Evolutionary conservation across 1,140 invertebrate species (phyloP).

Genomic region (Apis florea): DNA sequence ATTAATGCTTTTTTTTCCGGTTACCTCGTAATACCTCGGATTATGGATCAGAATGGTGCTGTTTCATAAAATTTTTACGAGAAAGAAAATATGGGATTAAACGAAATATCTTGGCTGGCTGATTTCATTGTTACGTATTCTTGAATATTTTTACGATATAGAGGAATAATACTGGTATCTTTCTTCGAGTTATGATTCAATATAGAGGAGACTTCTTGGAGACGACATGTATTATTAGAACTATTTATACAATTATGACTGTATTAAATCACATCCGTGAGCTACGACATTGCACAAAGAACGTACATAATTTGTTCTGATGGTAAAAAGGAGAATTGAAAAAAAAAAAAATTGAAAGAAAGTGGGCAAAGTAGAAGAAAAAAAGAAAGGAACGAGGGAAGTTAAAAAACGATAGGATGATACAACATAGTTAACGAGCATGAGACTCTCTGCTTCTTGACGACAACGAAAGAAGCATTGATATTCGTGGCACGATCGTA

Average conservation of each 20-base stretch:
- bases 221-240: background rate
- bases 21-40: too few relatives aligned
- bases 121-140: background rate
- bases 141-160: background rate
- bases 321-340: background rate
- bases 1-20: too few relatives aligned
- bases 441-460: constrained; percentile 6
- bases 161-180: background rate
- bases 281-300: background rate
- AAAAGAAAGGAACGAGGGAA: background rate
- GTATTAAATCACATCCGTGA: background rate
- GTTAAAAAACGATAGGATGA: background rate
- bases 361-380: background rate
- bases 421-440: constrained; percentile 24
- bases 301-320: background rate
- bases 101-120: background rate
- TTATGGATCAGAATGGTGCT: background rate
- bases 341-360: background rate
- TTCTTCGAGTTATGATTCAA: background rate
- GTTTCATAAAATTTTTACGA: background rate
- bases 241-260: too few relatives aligned
- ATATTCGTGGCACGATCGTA: constrained; percentile 41
- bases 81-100: background rate
- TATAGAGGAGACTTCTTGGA: background rate
- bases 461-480: constrained; percentile 21